Evolutionary conservation across 2,888 invertebrate species (phyloP).

Genomic region (Eristalis arbustorum): DNA sequence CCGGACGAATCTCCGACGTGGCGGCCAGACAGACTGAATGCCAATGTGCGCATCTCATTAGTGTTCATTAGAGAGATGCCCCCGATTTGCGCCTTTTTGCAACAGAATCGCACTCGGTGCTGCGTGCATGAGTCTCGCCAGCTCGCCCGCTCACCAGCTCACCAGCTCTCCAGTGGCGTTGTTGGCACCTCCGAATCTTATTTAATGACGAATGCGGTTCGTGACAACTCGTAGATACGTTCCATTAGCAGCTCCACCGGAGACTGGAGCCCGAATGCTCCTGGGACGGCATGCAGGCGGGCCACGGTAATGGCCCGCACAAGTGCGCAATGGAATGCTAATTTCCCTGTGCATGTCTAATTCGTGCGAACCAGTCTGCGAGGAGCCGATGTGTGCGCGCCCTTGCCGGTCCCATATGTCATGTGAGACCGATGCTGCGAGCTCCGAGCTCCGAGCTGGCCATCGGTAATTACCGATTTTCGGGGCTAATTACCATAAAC

Average conservation of each 20-base stretch:
- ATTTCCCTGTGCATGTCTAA: constrained; percentile 64
- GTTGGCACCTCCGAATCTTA: constrained; percentile 47
- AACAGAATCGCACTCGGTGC: constrained; percentile 30
- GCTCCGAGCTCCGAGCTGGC: constrained; percentile 24
- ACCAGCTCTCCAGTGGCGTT: neutral
- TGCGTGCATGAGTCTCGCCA: neutral
- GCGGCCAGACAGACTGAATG: constrained; percentile 41
- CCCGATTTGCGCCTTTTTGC: constrained; percentile 58
- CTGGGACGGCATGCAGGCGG: constrained; percentile 24
- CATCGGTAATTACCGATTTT: constrained; percentile 69
- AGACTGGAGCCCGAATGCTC: neutral
- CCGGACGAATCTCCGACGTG: constrained; percentile 44
- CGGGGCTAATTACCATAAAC: constrained; percentile 70
- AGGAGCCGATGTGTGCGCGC: neutral
- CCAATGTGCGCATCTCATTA: constrained; percentile 67
- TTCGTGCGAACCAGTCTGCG: constrained; percentile 61
- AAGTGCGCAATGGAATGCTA: constrained; percentile 65
- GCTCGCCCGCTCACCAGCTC: neutral
- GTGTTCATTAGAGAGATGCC: constrained; percentile 62
- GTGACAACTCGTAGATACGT: constrained; percentile 65
- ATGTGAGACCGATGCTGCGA: constrained; percentile 33
- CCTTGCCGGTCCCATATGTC: constrained; percentile 37
- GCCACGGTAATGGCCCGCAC: constrained; percentile 50
- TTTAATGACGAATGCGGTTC: constrained; percentile 66
- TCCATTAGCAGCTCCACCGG: constrained; percentile 45